Base-by-base conservation (phyloP, 2,797 vertebrate species). In the Cyprinella venusta region DNA sequence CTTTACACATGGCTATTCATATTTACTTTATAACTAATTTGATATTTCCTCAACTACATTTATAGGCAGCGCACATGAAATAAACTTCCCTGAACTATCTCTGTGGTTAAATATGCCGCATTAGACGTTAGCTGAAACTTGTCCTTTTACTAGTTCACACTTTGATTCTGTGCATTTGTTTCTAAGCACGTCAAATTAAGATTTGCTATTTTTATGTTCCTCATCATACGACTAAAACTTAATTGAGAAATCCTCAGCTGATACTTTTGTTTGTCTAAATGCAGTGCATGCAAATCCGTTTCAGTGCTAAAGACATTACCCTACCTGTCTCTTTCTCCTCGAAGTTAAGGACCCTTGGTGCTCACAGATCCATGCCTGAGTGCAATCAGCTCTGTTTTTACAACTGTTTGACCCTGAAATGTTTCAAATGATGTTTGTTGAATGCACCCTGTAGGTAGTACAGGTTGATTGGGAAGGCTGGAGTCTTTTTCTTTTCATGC, bases 301-400 rank as follows among this genome's bases (percentile, higher is more conserved):
- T 79, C 18, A 54, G 5, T 45, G 52, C 38, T 82, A 40, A 68
- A 45, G 24, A 21, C 81, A 59, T 82, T 76, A 68, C 59, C 80
- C 38, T 82, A 56, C 38, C 81, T 48, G 72, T 76, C 64, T 68
- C 5, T 67, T 65, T 26, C 50, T 54, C 81, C 86, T 88, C 81
- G 85, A 88, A 81, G 87, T 85, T n/a, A 76, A 68, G 13, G 42
- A 84, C 68, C 52, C 56, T 67, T 77, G 19, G 72, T 48, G 48
- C 30, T 72, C 74, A 26, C 56, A 63, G 5, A 76, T 45, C 75
- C 56, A 30, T 13, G 76, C 67, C 69, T 61, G 40, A 69, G 69
- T 40, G 86, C 86, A 88, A 87, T 88, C 84, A 88, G 79, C 71
- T 71, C 76, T 88, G 86, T 87, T 88, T 88, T 84, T 82, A 82